Percentiles rank a stretch among this genome's conserved stretches.
Conservation (phyloP, 2,113 vertebrate genomes). For the Rhinolophus ferrumequinum region DNA sequence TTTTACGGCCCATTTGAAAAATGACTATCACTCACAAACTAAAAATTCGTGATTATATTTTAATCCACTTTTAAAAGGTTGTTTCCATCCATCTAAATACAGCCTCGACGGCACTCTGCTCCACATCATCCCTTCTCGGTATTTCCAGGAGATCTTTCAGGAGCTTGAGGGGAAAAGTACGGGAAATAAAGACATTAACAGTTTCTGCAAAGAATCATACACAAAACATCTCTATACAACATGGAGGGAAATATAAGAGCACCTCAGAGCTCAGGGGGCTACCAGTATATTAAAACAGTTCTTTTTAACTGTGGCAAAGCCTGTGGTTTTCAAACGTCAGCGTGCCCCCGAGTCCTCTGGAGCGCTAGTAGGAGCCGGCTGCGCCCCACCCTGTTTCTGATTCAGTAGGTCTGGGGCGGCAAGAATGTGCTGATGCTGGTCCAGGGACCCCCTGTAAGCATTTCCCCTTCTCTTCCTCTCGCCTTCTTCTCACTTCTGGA, state of each 20-base stretch:
- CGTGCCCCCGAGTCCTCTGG: not conserved
- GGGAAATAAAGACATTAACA: conserved; percentile 3
- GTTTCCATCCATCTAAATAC: conserved; percentile 17
- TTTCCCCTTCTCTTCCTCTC: not conserved
- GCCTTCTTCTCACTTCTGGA: not conserved
- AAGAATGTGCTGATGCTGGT: too few species aligned
- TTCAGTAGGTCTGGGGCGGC: not conserved
- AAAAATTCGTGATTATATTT: conserved; percentile 28
- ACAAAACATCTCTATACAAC: not conserved
- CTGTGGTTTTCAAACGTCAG: not conserved
- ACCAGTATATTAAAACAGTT: not conserved
- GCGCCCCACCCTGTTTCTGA: not conserved
- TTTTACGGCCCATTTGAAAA: conserved; percentile 37
- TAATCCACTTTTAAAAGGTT: conserved; percentile 47
- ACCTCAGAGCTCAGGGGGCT: not conserved
- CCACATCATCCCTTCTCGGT: not conserved
- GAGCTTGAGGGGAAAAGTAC: not conserved
- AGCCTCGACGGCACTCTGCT: not conserved
- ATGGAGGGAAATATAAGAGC: not conserved
- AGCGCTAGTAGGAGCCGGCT: not conserved
- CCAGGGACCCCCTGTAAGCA: not conserved
- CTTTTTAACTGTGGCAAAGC: not conserved
- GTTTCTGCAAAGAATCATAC: not conserved
- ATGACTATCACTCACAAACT: conserved; percentile 19
- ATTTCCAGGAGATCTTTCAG: conserved; percentile 28